A percentile compares a stretch with the other conserved stretches of the same genome.
Conservation (phyloP, 2,888 invertebrate genomes). For the Spisula subtruncata region DNA sequence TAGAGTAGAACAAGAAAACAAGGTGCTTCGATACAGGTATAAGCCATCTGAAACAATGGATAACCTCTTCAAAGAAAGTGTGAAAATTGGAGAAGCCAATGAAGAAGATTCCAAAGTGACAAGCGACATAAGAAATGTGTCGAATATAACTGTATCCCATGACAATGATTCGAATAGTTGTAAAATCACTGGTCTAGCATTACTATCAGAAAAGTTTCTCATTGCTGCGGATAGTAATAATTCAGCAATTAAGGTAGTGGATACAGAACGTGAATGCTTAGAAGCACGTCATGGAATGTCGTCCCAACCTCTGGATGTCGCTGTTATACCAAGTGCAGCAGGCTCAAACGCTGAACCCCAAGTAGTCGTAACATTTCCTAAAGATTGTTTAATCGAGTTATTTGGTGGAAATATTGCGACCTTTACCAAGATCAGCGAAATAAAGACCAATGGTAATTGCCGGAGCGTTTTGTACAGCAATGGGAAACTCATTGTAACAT, state of each 20-base stretch:
- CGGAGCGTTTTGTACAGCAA: constrained; percentile 5
- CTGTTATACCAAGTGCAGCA: background rate
- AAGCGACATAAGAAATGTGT: background rate
- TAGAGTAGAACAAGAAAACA: background rate
- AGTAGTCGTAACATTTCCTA: constrained; percentile 18
- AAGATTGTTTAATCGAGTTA: background rate
- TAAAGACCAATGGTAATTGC: constrained; percentile 28
- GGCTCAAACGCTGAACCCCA: background rate
- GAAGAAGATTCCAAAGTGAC: background rate
- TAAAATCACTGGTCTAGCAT: constrained; percentile 29
- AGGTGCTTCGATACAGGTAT: background rate
- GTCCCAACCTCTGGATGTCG: constrained; percentile 22
- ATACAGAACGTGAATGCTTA: background rate
- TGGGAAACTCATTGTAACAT: constrained; percentile 16
- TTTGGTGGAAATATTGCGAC: background rate
- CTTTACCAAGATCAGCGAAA: background rate
- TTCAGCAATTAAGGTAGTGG: constrained; percentile 25
- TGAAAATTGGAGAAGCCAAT: background rate
- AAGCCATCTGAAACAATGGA: constrained; percentile 7
- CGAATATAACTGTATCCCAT: background rate
- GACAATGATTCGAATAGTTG: background rate
- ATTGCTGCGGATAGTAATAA: constrained; percentile 26
- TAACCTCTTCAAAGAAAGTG: background rate
- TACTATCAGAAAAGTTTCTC: background rate
- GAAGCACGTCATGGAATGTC: background rate